Conservation (phyloP, 2,113 vertebrate genomes). For the Eulemur rufifrons region DNA sequence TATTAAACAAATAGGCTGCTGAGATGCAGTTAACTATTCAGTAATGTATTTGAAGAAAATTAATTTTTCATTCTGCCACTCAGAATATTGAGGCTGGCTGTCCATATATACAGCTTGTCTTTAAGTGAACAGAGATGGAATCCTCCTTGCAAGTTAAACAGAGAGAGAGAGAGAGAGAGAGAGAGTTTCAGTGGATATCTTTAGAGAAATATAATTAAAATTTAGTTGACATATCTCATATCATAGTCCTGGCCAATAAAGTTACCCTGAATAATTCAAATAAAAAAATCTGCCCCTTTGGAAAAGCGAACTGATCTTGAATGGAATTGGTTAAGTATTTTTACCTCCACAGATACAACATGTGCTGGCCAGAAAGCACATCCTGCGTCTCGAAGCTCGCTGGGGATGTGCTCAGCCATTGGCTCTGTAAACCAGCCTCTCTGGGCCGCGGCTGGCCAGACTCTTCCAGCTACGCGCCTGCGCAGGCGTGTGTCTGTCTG, state of each 20-base stretch:
- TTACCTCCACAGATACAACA: slow-evolving; percentile 63
- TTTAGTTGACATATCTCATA: slow-evolving; percentile 76
- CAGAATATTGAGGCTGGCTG: slow-evolving; percentile 29
- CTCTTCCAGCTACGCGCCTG: not conserved
- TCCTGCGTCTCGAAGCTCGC: slow-evolving; percentile 11
- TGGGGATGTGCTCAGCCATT: slow-evolving; percentile 10
- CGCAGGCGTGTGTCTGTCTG: not conserved
- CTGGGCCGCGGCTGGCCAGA: not conserved
- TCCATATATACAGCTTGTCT: slow-evolving; percentile 59
- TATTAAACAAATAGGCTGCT: slow-evolving; percentile 39
- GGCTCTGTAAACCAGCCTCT: slow-evolving; percentile 51
- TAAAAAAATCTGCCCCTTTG: slow-evolving; percentile 66
- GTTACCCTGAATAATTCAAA: slow-evolving; percentile 79
- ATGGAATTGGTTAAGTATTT: slow-evolving; percentile 74
- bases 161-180: no score
- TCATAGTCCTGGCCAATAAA: slow-evolving; percentile 63
- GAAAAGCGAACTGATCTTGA: slow-evolving; percentile 67
- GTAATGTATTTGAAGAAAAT: slow-evolving; percentile 70
- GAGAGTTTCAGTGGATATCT: slow-evolving; percentile 61
- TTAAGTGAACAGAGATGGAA: slow-evolving; percentile 18
- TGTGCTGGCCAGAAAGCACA: not conserved
- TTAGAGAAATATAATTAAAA: slow-evolving; percentile 78
- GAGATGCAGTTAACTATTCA: slow-evolving; percentile 60
- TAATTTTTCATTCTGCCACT: slow-evolving; percentile 68
- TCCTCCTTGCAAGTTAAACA: slow-evolving; percentile 46